phyloP scores from a whole-genome alignment of 2,888 invertebrate species.

The Sinelater perroti region DNA sequence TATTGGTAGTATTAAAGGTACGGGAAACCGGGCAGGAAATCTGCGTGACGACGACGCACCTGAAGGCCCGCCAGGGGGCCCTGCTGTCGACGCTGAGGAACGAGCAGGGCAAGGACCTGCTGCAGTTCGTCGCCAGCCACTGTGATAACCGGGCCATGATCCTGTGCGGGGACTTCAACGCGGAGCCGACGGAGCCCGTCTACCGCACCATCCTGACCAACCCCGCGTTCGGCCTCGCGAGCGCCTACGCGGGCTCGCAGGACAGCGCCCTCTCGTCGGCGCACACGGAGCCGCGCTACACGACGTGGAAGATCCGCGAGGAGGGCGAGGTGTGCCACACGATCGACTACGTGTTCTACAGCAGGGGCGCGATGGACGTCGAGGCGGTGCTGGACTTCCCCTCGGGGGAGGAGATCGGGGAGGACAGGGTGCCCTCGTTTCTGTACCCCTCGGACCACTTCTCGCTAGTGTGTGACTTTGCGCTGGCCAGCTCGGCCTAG shows the following conservation, averaged over 20 bases:
- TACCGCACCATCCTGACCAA: slow-evolving; percentile 68
- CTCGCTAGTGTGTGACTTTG: slow-evolving; percentile 73
- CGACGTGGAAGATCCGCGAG: slow-evolving; percentile 79
- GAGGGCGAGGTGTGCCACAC: slow-evolving; percentile 77
- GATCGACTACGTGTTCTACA: slow-evolving; percentile 78
- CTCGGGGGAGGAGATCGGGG: slow-evolving; percentile 71
- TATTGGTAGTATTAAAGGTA: slow-evolving; percentile 66
- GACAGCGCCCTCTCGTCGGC: slow-evolving; percentile 47
- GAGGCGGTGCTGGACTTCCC: slow-evolving; percentile 69
- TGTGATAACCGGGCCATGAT: slow-evolving; percentile 67
- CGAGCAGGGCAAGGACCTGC: slow-evolving; percentile 75
- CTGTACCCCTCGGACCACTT: slow-evolving; percentile 82
- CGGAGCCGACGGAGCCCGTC: slow-evolving; percentile 75
- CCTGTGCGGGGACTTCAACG: slow-evolving; percentile 80
- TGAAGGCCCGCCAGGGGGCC: slow-evolving; percentile 76
- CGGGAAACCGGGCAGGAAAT: slow-evolving; percentile 68
- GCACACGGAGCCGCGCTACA: slow-evolving; percentile 72
- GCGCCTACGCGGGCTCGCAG: slow-evolving; percentile 64
- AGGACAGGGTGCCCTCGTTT: slow-evolving; percentile 71
- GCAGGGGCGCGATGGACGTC: slow-evolving; percentile 66
- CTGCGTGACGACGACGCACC: slow-evolving; percentile 75
- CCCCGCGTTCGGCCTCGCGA: slow-evolving; percentile 59
- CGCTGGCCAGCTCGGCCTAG: slow-evolving; percentile 32
- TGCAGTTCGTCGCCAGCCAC: slow-evolving; percentile 65
- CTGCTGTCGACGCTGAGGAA: slow-evolving; percentile 72